Conservation (phyloP, 2,113 vertebrate species). For the Vidua macroura region DNA sequence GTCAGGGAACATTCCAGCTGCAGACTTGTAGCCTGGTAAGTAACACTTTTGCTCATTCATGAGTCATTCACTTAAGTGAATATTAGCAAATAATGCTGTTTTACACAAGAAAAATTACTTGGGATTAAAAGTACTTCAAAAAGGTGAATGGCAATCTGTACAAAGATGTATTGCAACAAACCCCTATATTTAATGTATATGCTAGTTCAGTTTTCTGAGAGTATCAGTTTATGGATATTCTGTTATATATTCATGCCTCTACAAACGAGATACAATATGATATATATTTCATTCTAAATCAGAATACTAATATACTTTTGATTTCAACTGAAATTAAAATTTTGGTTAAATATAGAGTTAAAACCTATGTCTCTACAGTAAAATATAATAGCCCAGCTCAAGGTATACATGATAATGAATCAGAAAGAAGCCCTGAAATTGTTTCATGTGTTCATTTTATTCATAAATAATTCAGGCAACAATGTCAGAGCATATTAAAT, state of each 20-base stretch:
- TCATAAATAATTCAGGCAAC: background rate
- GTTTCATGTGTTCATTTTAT: background rate
- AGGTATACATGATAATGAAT: background rate
- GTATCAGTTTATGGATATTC: background rate
- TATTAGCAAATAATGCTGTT: background rate
- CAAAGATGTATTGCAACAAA: background rate
- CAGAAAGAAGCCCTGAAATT: background rate
- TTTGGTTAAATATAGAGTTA: background rate
- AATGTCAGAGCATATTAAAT: background rate
- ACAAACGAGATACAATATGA: background rate
- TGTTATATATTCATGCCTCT: background rate
- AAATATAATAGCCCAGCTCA: background rate
- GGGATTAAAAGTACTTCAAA: background rate
- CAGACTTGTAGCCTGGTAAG: background rate
- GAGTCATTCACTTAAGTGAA: background rate
- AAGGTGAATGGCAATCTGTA: background rate
- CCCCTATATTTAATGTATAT: background rate
- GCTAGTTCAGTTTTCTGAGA: background rate
- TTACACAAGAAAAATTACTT: background rate
- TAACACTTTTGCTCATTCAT: background rate
- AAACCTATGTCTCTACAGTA: background rate
- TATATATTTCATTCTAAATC: background rate
- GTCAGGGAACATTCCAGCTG: background rate
- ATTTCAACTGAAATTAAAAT: background rate
- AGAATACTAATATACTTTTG: background rate